phyloP scores from a whole-genome alignment of 2,113 vertebrate species.

The Eretmochelys imbricata region DNA sequence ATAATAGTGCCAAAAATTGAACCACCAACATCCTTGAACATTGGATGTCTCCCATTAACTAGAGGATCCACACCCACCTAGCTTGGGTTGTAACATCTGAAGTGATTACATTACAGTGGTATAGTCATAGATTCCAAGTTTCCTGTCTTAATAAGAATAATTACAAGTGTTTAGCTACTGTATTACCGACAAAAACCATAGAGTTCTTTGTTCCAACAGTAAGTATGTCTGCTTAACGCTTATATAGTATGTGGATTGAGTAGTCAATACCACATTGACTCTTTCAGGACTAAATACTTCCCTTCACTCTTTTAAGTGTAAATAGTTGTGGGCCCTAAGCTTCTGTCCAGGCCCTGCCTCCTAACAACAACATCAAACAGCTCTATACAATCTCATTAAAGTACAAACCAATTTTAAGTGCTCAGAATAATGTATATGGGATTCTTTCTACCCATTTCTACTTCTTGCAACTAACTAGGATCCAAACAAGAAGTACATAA shows the following conservation, averaged over 20 bases:
- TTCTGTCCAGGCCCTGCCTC: not conserved
- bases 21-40: not conserved
- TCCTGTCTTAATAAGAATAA: not conserved
- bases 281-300: conserved; percentile 16
- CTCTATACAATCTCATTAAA: not conserved
- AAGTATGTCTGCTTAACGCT: conserved; percentile 13
- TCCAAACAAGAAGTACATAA: conserved; percentile 25
- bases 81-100: not conserved
- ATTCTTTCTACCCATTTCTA: conserved; percentile 17
- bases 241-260: conserved; percentile 18
- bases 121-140: not conserved
- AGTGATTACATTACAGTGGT: not conserved
- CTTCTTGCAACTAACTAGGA: conserved; percentile 1
- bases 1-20: not conserved
- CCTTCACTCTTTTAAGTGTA: not conserved
- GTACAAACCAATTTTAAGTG: conserved; percentile 18
- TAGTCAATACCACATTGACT: conserved; percentile 13
- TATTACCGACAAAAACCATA: not conserved
- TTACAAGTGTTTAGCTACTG: not conserved
- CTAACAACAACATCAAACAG: not conserved
- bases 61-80: conserved; percentile 15
- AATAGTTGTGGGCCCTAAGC: not conserved
- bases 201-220: conserved; percentile 28
- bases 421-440: not conserved
- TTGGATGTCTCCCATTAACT: not conserved